A percentile compares a stretch with the other conserved stretches of the same genome.
Evolutionary conservation across 2,888 invertebrate genomes (phyloP).

Genomic region (Scaeva pyrastri): DNA sequence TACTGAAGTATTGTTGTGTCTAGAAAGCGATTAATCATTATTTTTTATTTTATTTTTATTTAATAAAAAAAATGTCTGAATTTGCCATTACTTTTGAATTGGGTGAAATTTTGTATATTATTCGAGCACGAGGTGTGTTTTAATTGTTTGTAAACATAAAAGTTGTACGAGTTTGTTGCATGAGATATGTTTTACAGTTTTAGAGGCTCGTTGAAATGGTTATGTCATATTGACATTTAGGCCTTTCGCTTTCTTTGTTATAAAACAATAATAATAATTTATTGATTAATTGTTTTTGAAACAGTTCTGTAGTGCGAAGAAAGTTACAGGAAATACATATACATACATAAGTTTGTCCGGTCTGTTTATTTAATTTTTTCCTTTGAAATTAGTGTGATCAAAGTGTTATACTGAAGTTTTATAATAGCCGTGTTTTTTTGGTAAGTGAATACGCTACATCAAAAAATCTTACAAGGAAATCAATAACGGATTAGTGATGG

Average conservation of each 20-base stretch:
- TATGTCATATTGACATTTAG: background rate
- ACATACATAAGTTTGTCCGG: background rate
- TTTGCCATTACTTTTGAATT: constrained; percentile 20
- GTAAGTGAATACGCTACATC: too few species aligned
- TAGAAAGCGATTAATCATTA: constrained; percentile 62
- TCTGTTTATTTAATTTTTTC: too few species aligned
- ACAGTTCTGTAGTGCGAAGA: background rate
- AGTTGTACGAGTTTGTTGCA: background rate
- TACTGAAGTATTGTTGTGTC: constrained; percentile 25
- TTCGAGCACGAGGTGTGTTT: background rate
- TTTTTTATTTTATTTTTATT: too few species aligned
- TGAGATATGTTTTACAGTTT: background rate
- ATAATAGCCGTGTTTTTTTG: too few species aligned
- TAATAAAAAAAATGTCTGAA: background rate
- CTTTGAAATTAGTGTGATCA: too few species aligned
- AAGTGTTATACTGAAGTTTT: too few species aligned
- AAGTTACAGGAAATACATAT: background rate
- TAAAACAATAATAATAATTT: background rate
- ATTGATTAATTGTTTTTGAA: constrained; percentile 3
- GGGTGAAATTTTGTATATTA: constrained; percentile 28
- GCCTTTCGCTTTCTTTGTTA: background rate
- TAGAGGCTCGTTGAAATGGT: background rate
- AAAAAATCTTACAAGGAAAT: too few species aligned
- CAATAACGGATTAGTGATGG: too few species aligned
- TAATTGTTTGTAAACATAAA: constrained; percentile 22